Base-by-base conservation (phyloP, 2,888 invertebrate genomes). In the Morinoia aosen region DNA sequence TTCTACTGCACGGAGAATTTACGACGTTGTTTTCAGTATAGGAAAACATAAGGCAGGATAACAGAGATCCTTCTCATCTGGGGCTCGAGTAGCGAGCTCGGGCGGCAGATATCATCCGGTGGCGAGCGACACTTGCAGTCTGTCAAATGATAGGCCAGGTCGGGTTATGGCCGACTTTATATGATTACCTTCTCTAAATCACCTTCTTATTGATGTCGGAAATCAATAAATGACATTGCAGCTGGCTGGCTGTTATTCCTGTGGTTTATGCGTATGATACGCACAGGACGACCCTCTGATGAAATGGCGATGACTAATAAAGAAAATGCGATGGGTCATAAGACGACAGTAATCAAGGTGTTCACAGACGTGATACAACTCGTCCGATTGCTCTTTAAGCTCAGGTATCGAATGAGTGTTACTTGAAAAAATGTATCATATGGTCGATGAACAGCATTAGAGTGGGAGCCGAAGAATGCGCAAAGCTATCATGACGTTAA, bases 141-240 rank as follows among this genome's bases (percentile, higher is more conserved):
- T 57, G 93, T 93, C 93, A 93, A 93, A 93, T 93, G 58, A 93
- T 93, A 57, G 57, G 93, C 93, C 48, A 57, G 93, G 56, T 57
- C 57, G 57, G 93, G 57, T 93, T 93, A 93, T 93, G 93, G 40
- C 93, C 57, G 93, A 93, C 93, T 93, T 93, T 93, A 93, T 93
- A 93, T 93, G 93, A 93, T 93, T 93, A 93, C 93, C 57, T 39
- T 48, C 93, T 57, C 93, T 93, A 57, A 93, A 93, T 93, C 93
- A 93, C 93, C 93, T 93, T 57, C 93, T 93, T 93, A 93, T 93
- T 93, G 93, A 93, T 93, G 93, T 93, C 39, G 93, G 93, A 93
- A 93, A 93, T 93, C 93, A 93, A 93, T 93, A 93, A 93, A 93
- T 57, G 93, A 48, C 57, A 19, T 33, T 93, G 93, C 93, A 93